Evolutionary conservation across 35 echinoderm and acorn worm species (phyloP).

Genomic region (Eucidaris tribuloides): DNA sequence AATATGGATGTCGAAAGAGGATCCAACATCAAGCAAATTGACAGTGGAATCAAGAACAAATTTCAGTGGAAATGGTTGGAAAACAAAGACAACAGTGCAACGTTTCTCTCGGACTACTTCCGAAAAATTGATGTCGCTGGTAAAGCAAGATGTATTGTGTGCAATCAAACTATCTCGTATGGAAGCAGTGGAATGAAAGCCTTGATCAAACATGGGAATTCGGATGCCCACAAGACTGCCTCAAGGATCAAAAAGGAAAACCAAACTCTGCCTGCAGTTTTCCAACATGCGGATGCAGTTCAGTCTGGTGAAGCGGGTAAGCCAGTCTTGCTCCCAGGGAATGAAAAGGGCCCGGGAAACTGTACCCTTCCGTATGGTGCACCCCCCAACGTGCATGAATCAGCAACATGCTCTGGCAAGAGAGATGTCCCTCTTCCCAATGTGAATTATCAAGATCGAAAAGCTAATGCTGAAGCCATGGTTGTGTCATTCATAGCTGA

Average conservation of each 20-base stretch:
- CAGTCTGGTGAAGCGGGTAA: conserved; percentile 52
- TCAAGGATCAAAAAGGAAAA: conserved; percentile 22
- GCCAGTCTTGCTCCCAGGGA: background rate
- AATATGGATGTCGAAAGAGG: background rate
- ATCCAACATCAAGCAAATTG: too few species aligned
- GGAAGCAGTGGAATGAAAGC: conserved; percentile 25
- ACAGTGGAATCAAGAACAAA: too few species aligned
- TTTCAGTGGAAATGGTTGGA: too few species aligned
- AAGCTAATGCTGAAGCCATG: conserved; percentile 52
- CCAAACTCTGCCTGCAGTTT: conserved; percentile 53
- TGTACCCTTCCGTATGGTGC: conserved; percentile 52
- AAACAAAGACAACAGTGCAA: background rate
- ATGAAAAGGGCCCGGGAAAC: background rate
- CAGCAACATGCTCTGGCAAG: conserved; percentile 28
- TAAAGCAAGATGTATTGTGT: background rate
- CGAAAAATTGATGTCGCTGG: background rate
- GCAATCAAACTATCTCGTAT: conserved; percentile 8
- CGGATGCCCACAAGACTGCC: conserved; percentile 1
- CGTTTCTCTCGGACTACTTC: background rate
- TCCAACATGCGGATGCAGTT: conserved; percentile 25
- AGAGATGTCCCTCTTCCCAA: conserved; percentile 22
- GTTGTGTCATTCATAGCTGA: conserved; percentile 52
- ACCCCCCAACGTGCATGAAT: conserved; percentile 38
- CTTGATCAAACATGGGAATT: conserved; percentile 36
- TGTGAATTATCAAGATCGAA: conserved; percentile 42